Percentiles rank a stretch among this genome's conserved stretches.
Conservation (phyloP, 2,888 invertebrate species). For the Acanthosoma haemorrhoidale region DNA sequence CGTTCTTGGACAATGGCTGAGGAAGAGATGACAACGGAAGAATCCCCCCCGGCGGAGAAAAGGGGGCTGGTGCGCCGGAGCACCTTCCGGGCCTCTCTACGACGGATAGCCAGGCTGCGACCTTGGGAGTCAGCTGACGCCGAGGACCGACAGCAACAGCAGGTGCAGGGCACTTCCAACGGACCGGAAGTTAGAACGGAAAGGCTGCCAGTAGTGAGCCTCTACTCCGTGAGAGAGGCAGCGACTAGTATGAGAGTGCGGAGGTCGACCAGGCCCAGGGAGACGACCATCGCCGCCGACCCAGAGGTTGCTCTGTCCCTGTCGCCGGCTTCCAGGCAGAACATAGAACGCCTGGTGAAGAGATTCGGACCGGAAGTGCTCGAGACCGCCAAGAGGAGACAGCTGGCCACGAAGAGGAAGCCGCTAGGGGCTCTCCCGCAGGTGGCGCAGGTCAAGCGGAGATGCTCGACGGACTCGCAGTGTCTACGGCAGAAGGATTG, state of each 20-base stretch:
- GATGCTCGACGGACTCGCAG: conserved; percentile 11
- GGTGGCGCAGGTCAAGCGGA: background rate
- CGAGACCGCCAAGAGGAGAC: conserved; percentile 28
- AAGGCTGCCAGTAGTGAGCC: conserved; percentile 38
- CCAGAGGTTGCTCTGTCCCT: background rate
- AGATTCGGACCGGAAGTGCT: conserved; percentile 40
- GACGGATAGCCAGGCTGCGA: conserved; percentile 27
- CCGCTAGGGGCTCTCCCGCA: background rate
- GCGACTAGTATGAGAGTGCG: background rate
- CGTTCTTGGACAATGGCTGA: background rate
- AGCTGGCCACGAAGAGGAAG: conserved; percentile 19
- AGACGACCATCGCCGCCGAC: background rate
- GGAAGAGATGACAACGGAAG: background rate
- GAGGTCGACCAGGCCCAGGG: background rate
- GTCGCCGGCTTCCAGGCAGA: conserved; percentile 32
- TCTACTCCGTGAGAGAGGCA: conserved; percentile 35
- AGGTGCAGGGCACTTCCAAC: background rate
- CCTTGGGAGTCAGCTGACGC: conserved; percentile 28
- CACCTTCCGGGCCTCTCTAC: conserved; percentile 33
- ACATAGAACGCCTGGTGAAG: conserved; percentile 37
- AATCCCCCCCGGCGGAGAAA: background rate
- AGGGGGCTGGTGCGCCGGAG: conserved; percentile 22
- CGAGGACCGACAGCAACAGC: background rate
- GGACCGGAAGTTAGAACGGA: conserved; percentile 14
- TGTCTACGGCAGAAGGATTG: too few species aligned